Base-by-base conservation (phyloP, 2,113 vertebrate species). In the Psettodes erumei region DNA sequence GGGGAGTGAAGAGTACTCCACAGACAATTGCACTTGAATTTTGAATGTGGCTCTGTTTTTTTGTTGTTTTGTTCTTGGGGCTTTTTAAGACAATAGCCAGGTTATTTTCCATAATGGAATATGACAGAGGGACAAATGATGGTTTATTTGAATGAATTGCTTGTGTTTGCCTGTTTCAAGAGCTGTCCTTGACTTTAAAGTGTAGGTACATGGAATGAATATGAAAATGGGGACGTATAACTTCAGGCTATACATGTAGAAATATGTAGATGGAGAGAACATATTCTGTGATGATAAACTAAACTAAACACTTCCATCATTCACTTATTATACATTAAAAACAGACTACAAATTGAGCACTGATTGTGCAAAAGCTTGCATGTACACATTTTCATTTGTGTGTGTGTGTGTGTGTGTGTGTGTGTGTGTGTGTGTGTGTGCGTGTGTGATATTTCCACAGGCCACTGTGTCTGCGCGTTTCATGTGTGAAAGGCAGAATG, bases 1-100 rank as follows among this genome's bases (percentile, higher is more conserved):
- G 81, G 71, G 83, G 84, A 88, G 85, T 87, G 90, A 88, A 90
- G 88, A 71, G 88, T 79, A 61, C 87, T 92, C 81, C 67, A 85
- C 78, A 69, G 50, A 91, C 87, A 91, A 90, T 78, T 78, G 80
- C 86, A 84, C 90, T 92, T 88, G 81, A 86, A 84, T 86, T 84
- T 78, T 87, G 68, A 90, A 90, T 92, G 75, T 81, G 70, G 53
- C 40, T 30, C n/a, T n/a, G 38, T 40, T 47, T 42, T 66, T 77
- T 48, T 71, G 63, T 69, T 45, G 28, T 58, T 77, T 72, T 43
- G 12, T 50, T 63, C 12, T 45, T 1, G 6, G 43, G 72, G 71
- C 70, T 86, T 87, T 86, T 79, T 77, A 70, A 82, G 78, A 89
- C 68, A 85, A 88, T 75, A 75, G 82, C 63, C 79, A 75, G 75